These are phyloP conservation scores for Palaemon carinicauda DNA, from an alignment of 1,140 invertebrate genomes.

Conservation along the genomic window DNA sequence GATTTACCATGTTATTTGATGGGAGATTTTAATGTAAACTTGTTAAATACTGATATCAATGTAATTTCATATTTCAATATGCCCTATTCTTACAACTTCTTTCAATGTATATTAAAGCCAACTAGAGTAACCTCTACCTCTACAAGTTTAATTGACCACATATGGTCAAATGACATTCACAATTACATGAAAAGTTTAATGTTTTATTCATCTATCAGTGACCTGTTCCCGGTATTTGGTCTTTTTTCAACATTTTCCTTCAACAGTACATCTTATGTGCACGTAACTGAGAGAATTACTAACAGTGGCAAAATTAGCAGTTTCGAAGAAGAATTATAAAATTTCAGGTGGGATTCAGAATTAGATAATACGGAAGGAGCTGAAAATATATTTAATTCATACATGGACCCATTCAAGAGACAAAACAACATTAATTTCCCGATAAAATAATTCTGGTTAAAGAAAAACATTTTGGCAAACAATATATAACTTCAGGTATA, in stretches of 20 bases:
- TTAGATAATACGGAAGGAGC: background rate
- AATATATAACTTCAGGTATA: background rate
- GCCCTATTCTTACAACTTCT: background rate
- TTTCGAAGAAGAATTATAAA: background rate
- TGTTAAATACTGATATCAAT: background rate
- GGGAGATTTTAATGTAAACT: no score
- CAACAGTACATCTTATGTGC: background rate
- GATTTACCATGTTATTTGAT: background rate
- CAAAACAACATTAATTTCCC: background rate
- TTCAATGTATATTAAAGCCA: background rate
- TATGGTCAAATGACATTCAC: background rate
- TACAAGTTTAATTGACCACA: background rate
- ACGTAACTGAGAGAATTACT: background rate
- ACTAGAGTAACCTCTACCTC: background rate
- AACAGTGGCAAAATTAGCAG: background rate
- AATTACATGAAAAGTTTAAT: background rate
- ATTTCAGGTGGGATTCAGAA: background rate
- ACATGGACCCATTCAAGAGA: background rate
- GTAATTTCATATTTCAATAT: no score
- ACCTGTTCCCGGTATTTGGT: no score
- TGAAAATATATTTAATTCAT: background rate
- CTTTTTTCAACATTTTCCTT: no score
- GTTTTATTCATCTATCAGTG: background rate
- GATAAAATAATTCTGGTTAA: background rate
- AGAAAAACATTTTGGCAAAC: background rate